Base-by-base conservation (phyloP, 1,140 invertebrate species). In the Drosophila nannoptera region DNA sequence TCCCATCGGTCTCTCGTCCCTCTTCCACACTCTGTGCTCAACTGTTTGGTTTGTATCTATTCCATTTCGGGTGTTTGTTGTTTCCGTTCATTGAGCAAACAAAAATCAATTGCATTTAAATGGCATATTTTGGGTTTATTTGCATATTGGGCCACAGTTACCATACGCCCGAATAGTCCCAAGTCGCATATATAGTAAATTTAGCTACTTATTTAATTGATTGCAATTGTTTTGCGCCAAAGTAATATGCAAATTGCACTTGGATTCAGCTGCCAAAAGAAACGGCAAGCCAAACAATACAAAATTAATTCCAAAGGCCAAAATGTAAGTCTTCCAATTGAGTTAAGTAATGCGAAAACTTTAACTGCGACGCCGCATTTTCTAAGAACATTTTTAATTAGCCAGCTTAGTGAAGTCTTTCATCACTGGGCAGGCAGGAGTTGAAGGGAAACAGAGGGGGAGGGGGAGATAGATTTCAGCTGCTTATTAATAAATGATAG, bases 81-180 rank as follows among this genome's bases (percentile, higher is more conserved):
- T 67, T 66, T 36, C 55, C 70, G 53, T 61, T 74, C 61, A 72
- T 75, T 67, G 69, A 68, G 59, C 80, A 83, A 84, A 76, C 78
- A 83, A 54, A 84, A 62, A 84, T 58, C 75, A 73, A 84, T 84
- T 73, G 80, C 76, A 80, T 83, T 84, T 68, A 73, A 76, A 71
- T 83, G 64, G 55, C 63, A 71, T 48, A 73, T 76, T 70, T 73
- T 46, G 40, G 50, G 40, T 78, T 66, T 76, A 80, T 84, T 78
- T 83, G 73, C 68, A 75, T 68, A 61, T 69, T 54, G 38, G 36
- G 40, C 71, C 49, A 45, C 49, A 40, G 58, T 66, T 14, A 40
- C 22, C 35, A 62, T 36, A 55, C 7, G 11, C 14, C 29, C 35
- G 42, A 49, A 8, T 35, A 32, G n/a, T 14, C 31, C 12, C 29